Conservation (phyloP, 2,797 vertebrate genomes). For the Enteromius paludinosus region DNA sequence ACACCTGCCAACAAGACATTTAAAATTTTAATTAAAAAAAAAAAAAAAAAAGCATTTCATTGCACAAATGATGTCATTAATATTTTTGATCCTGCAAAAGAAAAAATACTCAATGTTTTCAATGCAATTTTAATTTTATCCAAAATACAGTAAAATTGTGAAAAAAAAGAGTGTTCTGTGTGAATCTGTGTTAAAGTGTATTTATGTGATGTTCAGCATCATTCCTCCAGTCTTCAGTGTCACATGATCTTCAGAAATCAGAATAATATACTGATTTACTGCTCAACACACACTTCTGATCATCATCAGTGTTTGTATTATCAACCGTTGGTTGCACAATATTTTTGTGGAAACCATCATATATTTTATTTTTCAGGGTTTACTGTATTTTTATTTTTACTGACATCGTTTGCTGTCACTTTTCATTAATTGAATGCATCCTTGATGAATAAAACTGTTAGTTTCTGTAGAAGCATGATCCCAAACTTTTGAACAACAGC, state of each 20-base stretch:
- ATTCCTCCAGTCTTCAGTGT: too few relatives aligned
- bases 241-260: not conserved
- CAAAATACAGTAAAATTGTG: not conserved
- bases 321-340: not conserved
- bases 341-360: not conserved
- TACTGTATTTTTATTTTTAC: too few relatives aligned
- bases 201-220: too few relatives aligned
- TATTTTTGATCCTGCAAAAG: not conserved
- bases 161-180: not conserved
- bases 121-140: not conserved
- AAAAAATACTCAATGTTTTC: not conserved
- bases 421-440: not conserved
- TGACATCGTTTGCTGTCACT: not conserved
- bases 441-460: not conserved
- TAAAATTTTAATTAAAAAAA: not conserved
- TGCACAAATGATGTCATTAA: not conserved
- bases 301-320: not conserved
- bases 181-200: too few relatives aligned
- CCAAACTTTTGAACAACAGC: not conserved
- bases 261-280: not conserved
- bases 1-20: too few relatives aligned
- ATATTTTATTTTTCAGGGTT: not conserved
- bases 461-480: not conserved
- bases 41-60: not conserved
- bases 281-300: not conserved